A percentile compares a stretch with the other conserved stretches of the same genome.
Conservation (phyloP, 1,140 invertebrate genomes). For the Drosophila azteca region DNA sequence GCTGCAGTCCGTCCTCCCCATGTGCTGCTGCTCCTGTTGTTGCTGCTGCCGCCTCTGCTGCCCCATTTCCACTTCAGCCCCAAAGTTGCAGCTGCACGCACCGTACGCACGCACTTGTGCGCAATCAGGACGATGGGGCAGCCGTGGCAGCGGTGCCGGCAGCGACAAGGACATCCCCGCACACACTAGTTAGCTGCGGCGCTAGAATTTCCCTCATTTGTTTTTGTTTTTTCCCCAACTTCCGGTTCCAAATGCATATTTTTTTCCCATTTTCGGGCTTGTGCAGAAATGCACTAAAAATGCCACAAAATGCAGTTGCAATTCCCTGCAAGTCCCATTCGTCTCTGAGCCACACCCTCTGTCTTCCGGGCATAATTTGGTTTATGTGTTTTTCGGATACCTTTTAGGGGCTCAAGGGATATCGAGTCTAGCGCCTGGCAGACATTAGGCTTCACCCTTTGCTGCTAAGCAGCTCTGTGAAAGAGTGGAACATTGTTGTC, state of each 20-base stretch:
- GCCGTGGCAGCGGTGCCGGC: slow-evolving; percentile 6
- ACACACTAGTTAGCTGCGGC: not conserved
- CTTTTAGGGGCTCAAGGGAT: too few species aligned
- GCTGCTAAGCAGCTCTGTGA: too few species aligned
- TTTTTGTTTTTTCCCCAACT: slow-evolving; percentile 30
- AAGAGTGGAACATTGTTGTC: too few species aligned
- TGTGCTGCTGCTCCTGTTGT: slow-evolving; percentile 4
- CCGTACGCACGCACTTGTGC: slow-evolving; percentile 73
- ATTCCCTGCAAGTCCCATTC: slow-evolving; percentile 9
- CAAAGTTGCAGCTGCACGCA: slow-evolving; percentile 48
- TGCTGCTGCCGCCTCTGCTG: not conserved
- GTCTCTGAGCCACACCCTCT: slow-evolving; percentile 2
- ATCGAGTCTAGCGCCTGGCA: too few species aligned
- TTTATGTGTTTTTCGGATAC: not conserved
- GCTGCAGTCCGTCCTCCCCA: slow-evolving; percentile 17
- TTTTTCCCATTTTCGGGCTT: slow-evolving; percentile 22
- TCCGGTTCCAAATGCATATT: slow-evolving; percentile 39
- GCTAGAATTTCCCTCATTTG: slow-evolving; percentile 24
- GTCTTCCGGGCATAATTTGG: slow-evolving; percentile 24
- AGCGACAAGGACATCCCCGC: slow-evolving; percentile 20
- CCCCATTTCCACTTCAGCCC: slow-evolving; percentile 59
- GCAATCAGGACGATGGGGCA: slow-evolving; percentile 61
- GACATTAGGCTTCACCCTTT: too few species aligned
- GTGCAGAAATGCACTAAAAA: slow-evolving; percentile 36
- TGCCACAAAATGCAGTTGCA: slow-evolving; percentile 57